These are phyloP conservation scores for Agriopis marginaria DNA, from an alignment of 2,888 invertebrate genomes.

Conservation along the genomic window DNA sequence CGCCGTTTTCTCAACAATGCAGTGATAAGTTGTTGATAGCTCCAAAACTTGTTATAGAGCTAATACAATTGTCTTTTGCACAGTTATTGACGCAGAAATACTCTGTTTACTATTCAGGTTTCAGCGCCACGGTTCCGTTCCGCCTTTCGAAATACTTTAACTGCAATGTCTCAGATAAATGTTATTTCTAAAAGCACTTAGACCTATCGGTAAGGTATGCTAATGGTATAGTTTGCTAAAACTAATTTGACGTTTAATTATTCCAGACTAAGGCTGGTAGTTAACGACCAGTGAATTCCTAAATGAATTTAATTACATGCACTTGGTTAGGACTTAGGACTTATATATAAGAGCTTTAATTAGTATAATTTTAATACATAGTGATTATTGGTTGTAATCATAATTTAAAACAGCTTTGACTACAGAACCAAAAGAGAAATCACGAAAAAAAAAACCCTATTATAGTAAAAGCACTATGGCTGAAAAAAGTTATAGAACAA, in stretches of 20 bases:
- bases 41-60: background rate
- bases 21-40: conserved; percentile 7
- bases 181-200: conserved; percentile 16
- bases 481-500: too few species aligned
- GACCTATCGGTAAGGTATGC: conserved; percentile 13
- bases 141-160: conserved; percentile 16
- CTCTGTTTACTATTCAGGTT: conserved; percentile 1
- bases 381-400: too few species aligned
- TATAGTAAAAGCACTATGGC: too few species aligned
- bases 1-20: background rate
- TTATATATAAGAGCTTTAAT: too few species aligned
- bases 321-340: too few species aligned
- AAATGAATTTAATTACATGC: too few species aligned
- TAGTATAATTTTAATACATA: too few species aligned
- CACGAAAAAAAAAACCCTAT: too few species aligned
- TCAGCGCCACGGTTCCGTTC: conserved; percentile 12
- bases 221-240: conserved; percentile 21
- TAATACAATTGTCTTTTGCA: conserved; percentile 5
- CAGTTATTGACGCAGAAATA: conserved; percentile 18
- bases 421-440: too few species aligned
- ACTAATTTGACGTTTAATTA: conserved; percentile 19
- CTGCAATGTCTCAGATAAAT: conserved; percentile 12
- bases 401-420: too few species aligned
- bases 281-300: background rate
- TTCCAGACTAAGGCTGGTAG: background rate